Evolutionary conservation across 2,113 vertebrate species (phyloP).

Genomic region (Columba janthina): DNA sequence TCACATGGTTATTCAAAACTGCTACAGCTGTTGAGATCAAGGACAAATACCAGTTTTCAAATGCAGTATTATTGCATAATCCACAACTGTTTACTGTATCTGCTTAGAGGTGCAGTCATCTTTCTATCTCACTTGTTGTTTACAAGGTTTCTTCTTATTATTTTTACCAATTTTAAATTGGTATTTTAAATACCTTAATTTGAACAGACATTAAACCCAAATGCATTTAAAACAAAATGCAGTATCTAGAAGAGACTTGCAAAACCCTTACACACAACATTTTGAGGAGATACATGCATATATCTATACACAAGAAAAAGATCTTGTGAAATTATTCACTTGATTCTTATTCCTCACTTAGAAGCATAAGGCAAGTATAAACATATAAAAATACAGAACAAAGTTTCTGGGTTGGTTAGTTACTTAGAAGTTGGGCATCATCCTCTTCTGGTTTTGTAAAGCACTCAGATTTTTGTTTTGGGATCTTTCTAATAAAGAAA

Average conservation of each 20-base stretch:
- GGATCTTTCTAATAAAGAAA: background rate
- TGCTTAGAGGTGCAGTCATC: background rate
- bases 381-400: background rate
- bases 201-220: background rate
- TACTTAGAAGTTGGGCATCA: background rate
- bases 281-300: background rate
- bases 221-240: background rate
- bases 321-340: background rate
- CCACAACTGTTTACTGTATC: background rate
- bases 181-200: background rate
- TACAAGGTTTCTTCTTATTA: background rate
- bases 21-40: background rate
- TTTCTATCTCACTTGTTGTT: background rate
- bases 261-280: background rate
- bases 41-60: background rate
- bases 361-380: background rate
- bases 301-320: background rate
- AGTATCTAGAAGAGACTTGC: background rate
- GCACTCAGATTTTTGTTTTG: background rate
- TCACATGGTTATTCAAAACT: conserved; percentile 18
- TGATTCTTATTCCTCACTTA: background rate
- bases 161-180: background rate
- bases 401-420: background rate
- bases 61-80: background rate
- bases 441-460: background rate